Evolutionary conservation across 2,888 invertebrate genomes (phyloP).

Genomic region (Scaptomyza cyrtandrae): DNA sequence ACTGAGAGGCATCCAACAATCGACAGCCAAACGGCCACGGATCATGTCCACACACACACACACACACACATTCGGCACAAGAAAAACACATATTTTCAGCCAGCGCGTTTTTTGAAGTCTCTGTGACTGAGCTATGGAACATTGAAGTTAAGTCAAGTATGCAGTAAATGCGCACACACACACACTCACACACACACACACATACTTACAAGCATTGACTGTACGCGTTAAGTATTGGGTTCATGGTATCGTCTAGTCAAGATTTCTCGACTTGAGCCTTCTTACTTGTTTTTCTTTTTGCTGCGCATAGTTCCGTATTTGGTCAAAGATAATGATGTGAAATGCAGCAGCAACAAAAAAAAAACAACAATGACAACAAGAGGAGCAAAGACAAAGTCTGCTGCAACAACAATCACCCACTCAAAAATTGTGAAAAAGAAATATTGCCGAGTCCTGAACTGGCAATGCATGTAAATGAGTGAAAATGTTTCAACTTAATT

Average conservation of each 20-base stretch:
- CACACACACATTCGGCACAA: slow-evolving; percentile 37
- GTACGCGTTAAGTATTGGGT: no score
- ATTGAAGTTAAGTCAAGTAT: no score
- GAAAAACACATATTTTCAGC: slow-evolving; percentile 68
- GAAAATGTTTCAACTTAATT: slow-evolving; percentile 76
- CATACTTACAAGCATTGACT: no score
- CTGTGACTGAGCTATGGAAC: no score
- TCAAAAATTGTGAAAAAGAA: slow-evolving; percentile 70
- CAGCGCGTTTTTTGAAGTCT: slow-evolving; percentile 61
- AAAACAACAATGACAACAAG: slow-evolving; percentile 34
- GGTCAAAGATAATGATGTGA: slow-evolving; percentile 80
- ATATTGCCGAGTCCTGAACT: slow-evolving; percentile 51
- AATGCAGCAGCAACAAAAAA: slow-evolving; percentile 58
- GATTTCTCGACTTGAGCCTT: no score
- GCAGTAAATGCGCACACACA: no score
- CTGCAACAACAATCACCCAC: slow-evolving; percentile 72
- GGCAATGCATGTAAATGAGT: slow-evolving; percentile 74
- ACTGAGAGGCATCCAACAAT: slow-evolving; percentile 14
- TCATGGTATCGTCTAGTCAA: no score
- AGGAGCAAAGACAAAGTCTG: slow-evolving; percentile 13
- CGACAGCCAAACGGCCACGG: slow-evolving; percentile 61
- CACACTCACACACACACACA: no score
- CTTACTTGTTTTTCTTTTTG: slow-evolving; percentile 14
- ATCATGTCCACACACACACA: slow-evolving; percentile 42
- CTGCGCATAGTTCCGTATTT: slow-evolving; percentile 74